Percentiles rank a stretch among this genome's conserved stretches.
These are phyloP conservation scores for Pogonognathellus flavescens DNA, from an alignment of 1,140 invertebrate species.

Conservation along the genomic window DNA sequence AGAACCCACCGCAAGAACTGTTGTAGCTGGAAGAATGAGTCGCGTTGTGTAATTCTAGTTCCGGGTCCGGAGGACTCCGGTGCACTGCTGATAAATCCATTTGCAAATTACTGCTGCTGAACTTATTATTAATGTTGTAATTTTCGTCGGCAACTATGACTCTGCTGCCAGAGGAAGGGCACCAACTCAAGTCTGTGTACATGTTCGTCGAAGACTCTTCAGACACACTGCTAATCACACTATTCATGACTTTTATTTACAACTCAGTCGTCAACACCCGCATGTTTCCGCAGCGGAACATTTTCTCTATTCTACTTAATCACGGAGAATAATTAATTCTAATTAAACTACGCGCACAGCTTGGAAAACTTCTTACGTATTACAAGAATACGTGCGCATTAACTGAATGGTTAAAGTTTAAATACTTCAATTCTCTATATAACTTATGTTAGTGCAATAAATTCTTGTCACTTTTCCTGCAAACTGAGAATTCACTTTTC, in stretches of 20 bases:
- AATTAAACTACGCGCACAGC: too few species aligned
- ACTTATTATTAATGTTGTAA: not conserved
- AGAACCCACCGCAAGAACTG: not conserved
- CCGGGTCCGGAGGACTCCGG: not conserved
- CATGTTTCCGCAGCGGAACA: not conserved
- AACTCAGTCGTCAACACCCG: not conserved
- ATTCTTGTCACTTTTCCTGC: too few species aligned
- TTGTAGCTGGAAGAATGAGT: constrained; percentile 18
- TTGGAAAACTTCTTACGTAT: too few species aligned
- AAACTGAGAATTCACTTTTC: too few species aligned
- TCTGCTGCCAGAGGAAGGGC: not conserved
- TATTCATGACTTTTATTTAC: not conserved
- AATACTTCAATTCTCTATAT: too few species aligned
- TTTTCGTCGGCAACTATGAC: not conserved
- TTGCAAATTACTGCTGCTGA: not conserved
- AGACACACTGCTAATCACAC: not conserved
- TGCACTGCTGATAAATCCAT: not conserved
- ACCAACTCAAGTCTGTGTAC: constrained; percentile 41
- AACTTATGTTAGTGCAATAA: too few species aligned
- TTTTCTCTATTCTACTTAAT: too few species aligned
- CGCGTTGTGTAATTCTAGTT: not conserved
- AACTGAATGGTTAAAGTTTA: too few species aligned
- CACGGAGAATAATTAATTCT: too few species aligned
- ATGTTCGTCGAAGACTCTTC: not conserved
- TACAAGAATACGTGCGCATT: too few species aligned